Evolutionary conservation across 2,888 invertebrate species (phyloP).

Genomic region (Digitonthophagus gazella): DNA sequence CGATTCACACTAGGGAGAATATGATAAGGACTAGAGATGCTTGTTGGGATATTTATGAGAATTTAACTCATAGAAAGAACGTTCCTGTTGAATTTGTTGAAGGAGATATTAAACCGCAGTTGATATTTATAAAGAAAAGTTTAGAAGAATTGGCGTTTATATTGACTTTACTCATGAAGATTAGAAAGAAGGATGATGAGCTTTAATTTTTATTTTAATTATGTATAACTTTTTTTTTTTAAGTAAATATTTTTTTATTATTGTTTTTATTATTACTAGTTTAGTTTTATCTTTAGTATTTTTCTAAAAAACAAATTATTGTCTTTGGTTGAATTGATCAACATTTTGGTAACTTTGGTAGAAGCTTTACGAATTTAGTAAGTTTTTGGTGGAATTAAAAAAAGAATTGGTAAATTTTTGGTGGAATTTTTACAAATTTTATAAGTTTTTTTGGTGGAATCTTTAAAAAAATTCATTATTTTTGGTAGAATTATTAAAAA

Average conservation of each 20-base stretch:
- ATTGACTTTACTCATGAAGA: not conserved
- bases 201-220: not conserved
- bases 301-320: too few relatives aligned
- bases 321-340: too few relatives aligned
- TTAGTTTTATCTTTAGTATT: too few relatives aligned
- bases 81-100: not conserved
- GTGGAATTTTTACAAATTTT: too few relatives aligned
- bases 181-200: not conserved
- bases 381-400: too few relatives aligned
- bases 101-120: not conserved
- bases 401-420: too few relatives aligned
- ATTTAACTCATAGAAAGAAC: not conserved
- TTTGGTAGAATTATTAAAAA: too few relatives aligned
- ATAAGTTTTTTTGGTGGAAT: too few relatives aligned
- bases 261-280: not conserved
- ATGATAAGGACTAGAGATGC: not conserved
- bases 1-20: not conserved
- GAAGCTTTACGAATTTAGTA: too few relatives aligned
- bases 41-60: conserved; percentile 1
- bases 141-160: not conserved
- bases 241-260: not conserved
- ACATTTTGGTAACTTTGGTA: too few relatives aligned
- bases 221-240: not conserved
- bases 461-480: too few relatives aligned
- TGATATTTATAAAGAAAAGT: not conserved